Base-by-base conservation (phyloP, 2,888 invertebrate species). In the Drosophila silvestris region DNA sequence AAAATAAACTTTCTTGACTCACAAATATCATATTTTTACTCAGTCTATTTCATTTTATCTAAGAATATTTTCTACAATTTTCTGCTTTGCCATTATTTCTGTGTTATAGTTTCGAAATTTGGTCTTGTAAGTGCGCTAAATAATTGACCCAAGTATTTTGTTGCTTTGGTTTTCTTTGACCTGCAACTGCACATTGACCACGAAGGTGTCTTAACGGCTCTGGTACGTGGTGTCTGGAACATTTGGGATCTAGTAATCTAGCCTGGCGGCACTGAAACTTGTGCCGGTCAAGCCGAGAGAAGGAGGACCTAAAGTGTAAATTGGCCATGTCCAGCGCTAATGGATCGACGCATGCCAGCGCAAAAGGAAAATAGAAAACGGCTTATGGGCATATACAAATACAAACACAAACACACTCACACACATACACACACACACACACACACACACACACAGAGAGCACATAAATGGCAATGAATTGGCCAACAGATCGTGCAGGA, bases 291-390 rank as follows among this genome's bases (percentile, higher is more conserved):
- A 68, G 65, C 16, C 37, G 69, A 33, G 30, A 5, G 37, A 26
- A 26, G 37, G 57, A 30, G 64, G 71, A 74, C 83, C 82, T 82
- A 70, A 78, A 81, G 82, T 82, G 82, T 83, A 82, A 82, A 82
- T 83, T 82, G 83, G 83, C 78, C 83, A 81, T 82, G 82, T 83
- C 74, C 78, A 83, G 70, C 65, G 80, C 77, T 77, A 82, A 82
- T 80, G 77, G 80, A 74, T 77, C 63, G 77, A 64, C 79, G 76
- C 81, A 83, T 65, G 77, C 83, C 72, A 70, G 70, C 70, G 63
- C 68, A 51, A 74, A 81, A 70, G 74, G 70, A 78, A 82, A 83
- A 75, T 67, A 50, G 58, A 74, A 81, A 77, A 62, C 64, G 37
- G 71, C 58, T 70, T 79, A 71, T 67, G 70, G 70, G 59, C 74